A percentile compares a stretch with the other conserved stretches of the same genome.
Evolutionary conservation across 2,113 vertebrate species (phyloP).

Genomic region (Centrocercus urophasianus): DNA sequence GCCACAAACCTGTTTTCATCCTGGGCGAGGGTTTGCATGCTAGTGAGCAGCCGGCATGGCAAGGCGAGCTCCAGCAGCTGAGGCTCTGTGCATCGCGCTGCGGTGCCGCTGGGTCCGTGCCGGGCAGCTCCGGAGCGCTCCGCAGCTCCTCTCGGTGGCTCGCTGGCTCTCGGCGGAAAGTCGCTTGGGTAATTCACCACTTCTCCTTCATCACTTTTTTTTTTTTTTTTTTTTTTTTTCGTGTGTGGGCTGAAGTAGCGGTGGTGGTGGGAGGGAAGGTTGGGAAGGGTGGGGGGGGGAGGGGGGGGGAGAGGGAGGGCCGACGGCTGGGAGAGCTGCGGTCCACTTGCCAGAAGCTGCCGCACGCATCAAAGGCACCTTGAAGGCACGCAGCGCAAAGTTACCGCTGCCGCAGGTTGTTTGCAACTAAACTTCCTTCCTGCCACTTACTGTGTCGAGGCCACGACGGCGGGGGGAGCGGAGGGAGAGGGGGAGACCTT

Average conservation of each 20-base stretch:
- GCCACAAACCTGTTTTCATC: conserved; percentile 82
- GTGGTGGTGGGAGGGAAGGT: neutral
- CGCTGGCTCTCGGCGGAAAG: neutral
- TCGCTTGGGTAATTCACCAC: conserved; percentile 52
- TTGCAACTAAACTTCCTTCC: conserved; percentile 68
- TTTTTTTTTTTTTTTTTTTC: neutral
- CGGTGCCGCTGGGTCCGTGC: neutral
- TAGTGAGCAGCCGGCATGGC: conserved; percentile 69
- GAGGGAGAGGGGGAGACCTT: neutral
- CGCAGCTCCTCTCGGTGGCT: conserved; percentile 7
- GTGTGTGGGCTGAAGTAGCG: conserved; percentile 39
- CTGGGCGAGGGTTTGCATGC: conserved; percentile 73
- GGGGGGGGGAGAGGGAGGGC: neutral
- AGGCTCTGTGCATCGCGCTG: conserved; percentile 53
- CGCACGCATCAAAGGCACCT: conserved; percentile 70
- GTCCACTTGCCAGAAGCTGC: conserved; percentile 52
- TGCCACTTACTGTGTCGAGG: conserved; percentile 56
- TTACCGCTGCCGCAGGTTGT: conserved; percentile 66
- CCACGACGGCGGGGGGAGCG: neutral
- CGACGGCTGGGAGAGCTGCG: conserved; percentile 32
- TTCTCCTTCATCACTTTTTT: conserved; percentile 53
- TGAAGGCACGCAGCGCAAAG: conserved; percentile 61
- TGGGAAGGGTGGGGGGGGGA: neutral
- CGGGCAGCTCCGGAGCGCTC: conserved; percentile 2
- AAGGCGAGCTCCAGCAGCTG: conserved; percentile 45